These are phyloP conservation scores for Saturnia pavonia DNA, from an alignment of 2,888 invertebrate species.

Conservation along the genomic window DNA sequence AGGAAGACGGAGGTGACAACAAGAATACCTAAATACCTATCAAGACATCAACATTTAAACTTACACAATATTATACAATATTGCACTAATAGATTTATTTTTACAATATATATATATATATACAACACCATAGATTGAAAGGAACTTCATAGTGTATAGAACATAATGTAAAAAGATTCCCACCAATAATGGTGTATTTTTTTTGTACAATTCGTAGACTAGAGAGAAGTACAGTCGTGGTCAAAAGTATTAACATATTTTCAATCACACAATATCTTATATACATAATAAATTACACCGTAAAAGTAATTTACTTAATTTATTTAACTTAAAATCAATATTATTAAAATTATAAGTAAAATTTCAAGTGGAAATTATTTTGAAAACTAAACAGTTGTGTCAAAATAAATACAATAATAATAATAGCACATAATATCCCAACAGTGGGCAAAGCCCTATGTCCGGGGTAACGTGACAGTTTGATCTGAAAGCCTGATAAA, in stretches of 20 bases:
- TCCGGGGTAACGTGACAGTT: no score
- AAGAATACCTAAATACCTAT: not conserved
- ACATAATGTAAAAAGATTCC: slow-evolving; percentile 39
- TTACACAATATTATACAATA: slow-evolving; percentile 14
- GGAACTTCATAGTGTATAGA: slow-evolving; percentile 43
- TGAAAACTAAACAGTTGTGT: no score
- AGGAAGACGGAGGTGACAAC: slow-evolving; percentile 4
- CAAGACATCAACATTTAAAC: slow-evolving; percentile 1
- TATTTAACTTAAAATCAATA: not conserved
- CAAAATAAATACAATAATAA: no score
- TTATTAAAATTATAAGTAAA: no score
- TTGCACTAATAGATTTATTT: slow-evolving; percentile 7
- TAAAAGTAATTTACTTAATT: not conserved
- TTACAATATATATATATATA: slow-evolving; percentile 21
- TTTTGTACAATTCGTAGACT: slow-evolving; percentile 54
- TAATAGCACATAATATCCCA: no score
- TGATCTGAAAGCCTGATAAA: not conserved
- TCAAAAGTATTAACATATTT: slow-evolving; percentile 33
- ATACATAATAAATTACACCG: not conserved
- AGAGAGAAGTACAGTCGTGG: slow-evolving; percentile 49
- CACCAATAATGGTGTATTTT: slow-evolving; percentile 40
- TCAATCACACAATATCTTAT: not conserved
- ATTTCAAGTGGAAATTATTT: no score
- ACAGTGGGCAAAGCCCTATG: no score
- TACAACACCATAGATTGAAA: slow-evolving; percentile 36